A percentile compares a stretch with the other conserved stretches of the same genome.
Conservation (phyloP, 2,113 vertebrate species). For the Bufo bufo region DNA sequence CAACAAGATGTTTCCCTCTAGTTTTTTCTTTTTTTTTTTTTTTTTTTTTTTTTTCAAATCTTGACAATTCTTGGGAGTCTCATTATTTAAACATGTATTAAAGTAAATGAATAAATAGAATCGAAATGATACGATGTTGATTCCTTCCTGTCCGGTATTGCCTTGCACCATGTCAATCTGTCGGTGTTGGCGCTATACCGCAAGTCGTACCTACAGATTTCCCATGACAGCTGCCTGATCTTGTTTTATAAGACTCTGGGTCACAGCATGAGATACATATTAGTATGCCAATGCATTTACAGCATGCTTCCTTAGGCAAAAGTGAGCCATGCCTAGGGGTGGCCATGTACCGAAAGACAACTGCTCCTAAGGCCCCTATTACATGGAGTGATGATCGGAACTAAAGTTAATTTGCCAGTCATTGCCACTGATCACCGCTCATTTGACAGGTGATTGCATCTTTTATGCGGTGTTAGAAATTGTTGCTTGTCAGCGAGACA, state of each 20-base stretch:
- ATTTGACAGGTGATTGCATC: no score
- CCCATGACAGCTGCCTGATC: no score
- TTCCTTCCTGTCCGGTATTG: not conserved
- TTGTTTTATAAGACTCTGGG: not conserved
- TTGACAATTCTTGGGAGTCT: not conserved
- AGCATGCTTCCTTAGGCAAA: no score
- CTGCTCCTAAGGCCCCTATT: no score
- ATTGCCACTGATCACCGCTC: no score
- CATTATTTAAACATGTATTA: not conserved
- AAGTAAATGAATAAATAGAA: constrained; percentile 22
- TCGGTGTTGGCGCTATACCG: no score
- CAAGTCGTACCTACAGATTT: not conserved
- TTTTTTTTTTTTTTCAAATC: not conserved
- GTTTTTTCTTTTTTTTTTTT: not conserved
- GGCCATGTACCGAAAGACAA: no score
- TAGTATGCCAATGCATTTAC: not conserved
- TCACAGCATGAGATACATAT: not conserved
- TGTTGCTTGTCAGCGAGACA: no score
- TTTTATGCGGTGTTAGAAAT: no score
- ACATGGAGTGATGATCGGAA: no score
- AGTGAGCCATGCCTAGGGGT: no score
- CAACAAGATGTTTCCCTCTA: not conserved
- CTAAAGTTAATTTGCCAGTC: no score
- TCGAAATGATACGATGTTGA: not conserved
- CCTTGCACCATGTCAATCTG: not conserved